Evolutionary conservation across 2,113 vertebrate genomes (phyloP).

Genomic region (Climacteris rufus): DNA sequence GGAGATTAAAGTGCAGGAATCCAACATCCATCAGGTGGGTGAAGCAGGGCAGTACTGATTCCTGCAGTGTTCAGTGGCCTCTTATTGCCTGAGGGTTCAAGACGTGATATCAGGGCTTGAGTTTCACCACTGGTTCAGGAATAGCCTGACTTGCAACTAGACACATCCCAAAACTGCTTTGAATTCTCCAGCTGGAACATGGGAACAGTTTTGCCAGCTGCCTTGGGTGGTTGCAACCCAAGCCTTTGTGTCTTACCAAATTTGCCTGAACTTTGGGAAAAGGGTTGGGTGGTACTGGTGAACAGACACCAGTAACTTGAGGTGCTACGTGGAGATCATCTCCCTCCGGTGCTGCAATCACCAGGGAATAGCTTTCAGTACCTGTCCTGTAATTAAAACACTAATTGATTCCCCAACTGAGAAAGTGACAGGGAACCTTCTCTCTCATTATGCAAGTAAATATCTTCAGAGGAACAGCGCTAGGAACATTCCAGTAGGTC

Average conservation of each 20-base stretch:
- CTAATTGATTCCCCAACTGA: neutral
- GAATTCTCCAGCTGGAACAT: neutral
- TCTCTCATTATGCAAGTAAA: neutral
- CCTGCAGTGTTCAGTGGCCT: accelerated
- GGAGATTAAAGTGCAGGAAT: slow-evolving; percentile 96
- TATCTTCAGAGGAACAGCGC: neutral
- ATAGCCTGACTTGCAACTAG: neutral
- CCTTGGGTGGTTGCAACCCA: neutral
- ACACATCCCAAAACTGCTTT: neutral
- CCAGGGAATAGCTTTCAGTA: neutral
- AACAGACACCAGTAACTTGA: neutral
- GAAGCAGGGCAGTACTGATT: accelerated
- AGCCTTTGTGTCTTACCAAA: accelerated
- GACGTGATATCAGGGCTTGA: accelerated
- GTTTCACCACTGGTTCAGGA: neutral
- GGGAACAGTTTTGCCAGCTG: accelerated
- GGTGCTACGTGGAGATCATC: accelerated
- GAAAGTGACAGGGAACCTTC: accelerated
- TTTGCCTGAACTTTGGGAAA: neutral
- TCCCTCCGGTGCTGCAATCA: neutral
- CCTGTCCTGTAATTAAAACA: neutral
- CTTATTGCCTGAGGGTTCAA: neutral
- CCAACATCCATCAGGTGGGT: slow-evolving; percentile 94
- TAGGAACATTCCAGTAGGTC: neutral
- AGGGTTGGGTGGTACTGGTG: neutral